Base-by-base conservation (phyloP, 2,888 invertebrate genomes). In the Drosophila anomalipes region DNA sequence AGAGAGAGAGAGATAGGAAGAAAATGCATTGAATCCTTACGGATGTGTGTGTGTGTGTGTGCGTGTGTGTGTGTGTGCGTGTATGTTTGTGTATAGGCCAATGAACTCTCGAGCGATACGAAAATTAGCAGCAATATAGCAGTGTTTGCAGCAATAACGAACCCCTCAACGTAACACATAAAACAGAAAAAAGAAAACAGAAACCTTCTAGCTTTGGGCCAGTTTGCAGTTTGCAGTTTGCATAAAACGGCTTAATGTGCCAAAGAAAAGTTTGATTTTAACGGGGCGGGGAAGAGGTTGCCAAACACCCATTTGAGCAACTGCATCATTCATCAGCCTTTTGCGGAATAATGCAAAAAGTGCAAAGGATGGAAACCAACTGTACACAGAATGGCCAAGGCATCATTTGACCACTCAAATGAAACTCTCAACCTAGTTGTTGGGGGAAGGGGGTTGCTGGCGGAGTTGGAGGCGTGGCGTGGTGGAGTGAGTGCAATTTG, bases 41-140 rank as follows among this genome's bases (percentile, higher is more conserved):
- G 35, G 16, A 16, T 47, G 26, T 32, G 19, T 19, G 12, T 47
- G 30, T 26, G 28, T n/a, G 35, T 32, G 44, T 59, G 33, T 51
- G 41, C 37, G 41, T 47, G 19, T 60, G 58, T 41, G 26, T 26
- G 26, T 30, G 39, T 53, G 35, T 49, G 37, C 41, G 41, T 39
- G 9, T 60, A 54, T 65, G 44, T 62, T 52, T 72, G 64, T 68
- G 37, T 66, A 41, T 60, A 80, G 86, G 86, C 68, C 80, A 88
- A 74, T 88, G 86, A 88, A 83, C 86, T 77, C 68, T 74, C 70
- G 19, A 54, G 16, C 47, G 30, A 44, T 37, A 41, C 37, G 39
- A 44, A 47, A 47, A 70, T 67, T 58, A 67, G 54, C 67, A 59
- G 54, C 67, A 49, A 60, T 67, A 60, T 59, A 70, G 41, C 53